phyloP scores from a whole-genome alignment of 2,113 vertebrate genomes.

The Salvelinus namaycush region DNA sequence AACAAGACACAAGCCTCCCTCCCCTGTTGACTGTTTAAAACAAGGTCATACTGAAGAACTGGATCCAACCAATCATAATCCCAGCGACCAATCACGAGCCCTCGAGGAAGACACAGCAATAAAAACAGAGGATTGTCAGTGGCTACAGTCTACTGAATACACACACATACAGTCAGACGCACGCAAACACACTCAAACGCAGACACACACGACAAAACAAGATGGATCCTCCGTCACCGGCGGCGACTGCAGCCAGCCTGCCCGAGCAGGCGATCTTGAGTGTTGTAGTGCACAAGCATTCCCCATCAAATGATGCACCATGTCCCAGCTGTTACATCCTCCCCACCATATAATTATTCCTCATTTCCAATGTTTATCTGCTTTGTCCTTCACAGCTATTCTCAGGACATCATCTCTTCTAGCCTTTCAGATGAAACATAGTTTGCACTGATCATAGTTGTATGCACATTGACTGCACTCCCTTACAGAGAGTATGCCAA shows the following conservation, averaged over 20 bases:
- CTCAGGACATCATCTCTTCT: conserved; percentile 15
- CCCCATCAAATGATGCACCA: background rate
- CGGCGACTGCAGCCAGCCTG: background rate
- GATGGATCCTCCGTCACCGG: conserved; percentile 34
- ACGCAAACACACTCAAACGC: background rate
- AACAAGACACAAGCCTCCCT: background rate
- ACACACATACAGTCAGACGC: background rate
- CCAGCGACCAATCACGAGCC: conserved; percentile 23
- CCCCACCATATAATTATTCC: conserved; percentile 29
- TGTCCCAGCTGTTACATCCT: conserved; percentile 30
- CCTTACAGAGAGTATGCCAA: no score
- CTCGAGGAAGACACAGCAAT: conserved; percentile 45
- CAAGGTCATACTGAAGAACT: conserved; percentile 50
- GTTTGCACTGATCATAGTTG: background rate
- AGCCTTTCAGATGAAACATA: background rate
- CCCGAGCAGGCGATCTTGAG: no score
- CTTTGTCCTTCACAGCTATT: conserved; percentile 27
- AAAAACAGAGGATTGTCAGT: conserved; percentile 20
- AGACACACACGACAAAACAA: conserved; percentile 32
- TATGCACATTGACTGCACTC: background rate
- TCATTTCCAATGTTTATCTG: conserved; percentile 39
- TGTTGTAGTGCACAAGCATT: background rate
- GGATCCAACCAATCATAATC: conserved; percentile 53
- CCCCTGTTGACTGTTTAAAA: conserved; percentile 21
- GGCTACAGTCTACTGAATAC: background rate